These are phyloP conservation scores for Chymomyza amoena DNA, from an alignment of 2,888 invertebrate genomes.

Conservation along the genomic window DNA sequence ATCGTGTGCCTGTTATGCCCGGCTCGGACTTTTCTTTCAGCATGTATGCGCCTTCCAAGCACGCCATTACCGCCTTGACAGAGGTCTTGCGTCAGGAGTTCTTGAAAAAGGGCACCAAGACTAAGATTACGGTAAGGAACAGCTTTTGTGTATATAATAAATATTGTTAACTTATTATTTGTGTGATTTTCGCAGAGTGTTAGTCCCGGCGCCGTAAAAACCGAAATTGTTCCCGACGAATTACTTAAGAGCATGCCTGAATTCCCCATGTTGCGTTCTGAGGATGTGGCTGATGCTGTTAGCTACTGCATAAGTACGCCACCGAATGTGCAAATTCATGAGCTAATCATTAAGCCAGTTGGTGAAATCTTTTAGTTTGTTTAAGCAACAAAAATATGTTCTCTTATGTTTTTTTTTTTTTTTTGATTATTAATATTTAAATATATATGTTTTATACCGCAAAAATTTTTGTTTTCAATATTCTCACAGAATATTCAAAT, in stretches of 20 bases:
- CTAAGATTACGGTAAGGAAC: conserved; percentile 42
- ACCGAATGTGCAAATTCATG: conserved; percentile 70
- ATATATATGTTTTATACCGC: too few relatives aligned
- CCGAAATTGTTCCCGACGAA: conserved; percentile 28
- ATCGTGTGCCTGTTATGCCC: conserved; percentile 47
- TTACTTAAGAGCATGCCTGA: neutral
- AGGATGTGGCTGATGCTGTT: conserved; percentile 72
- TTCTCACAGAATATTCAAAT: too few relatives aligned
- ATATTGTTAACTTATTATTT: neutral
- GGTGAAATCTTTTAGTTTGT: conserved; percentile 41
- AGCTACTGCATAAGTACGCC: conserved; percentile 69
- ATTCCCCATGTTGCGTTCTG: conserved; percentile 35
- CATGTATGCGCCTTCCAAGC: conserved; percentile 65
- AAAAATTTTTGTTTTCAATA: too few relatives aligned
- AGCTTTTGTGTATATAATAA: too few relatives aligned
- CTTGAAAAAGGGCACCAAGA: conserved; percentile 37
- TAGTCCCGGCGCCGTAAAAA: conserved; percentile 50
- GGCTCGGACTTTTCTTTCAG: conserved; percentile 46
- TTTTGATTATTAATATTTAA: too few relatives aligned
- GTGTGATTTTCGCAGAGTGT: conserved; percentile 46
- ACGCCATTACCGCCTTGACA: conserved; percentile 64
- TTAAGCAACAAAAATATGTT: neutral
- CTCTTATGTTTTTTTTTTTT: too few relatives aligned
- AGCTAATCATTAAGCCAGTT: conserved; percentile 66
- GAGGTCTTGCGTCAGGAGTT: conserved; percentile 69